Evolutionary conservation across 2,113 vertebrate genomes (phyloP).

Genomic region (Tragelaphus scriptus): DNA sequence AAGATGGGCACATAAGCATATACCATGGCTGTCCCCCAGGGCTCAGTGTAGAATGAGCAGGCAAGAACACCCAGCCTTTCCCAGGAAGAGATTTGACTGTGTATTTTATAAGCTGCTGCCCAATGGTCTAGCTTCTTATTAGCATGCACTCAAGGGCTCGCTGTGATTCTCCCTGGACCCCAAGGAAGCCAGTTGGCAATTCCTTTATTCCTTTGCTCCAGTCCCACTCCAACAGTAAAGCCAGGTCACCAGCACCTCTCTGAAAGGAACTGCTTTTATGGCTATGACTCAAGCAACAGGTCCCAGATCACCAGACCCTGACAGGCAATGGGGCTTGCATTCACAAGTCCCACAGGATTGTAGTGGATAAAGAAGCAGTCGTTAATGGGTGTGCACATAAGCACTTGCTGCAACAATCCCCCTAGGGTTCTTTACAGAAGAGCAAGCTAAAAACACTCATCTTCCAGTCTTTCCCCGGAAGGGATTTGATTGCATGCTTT

Average conservation of each 20-base stretch:
- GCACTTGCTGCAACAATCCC: not conserved
- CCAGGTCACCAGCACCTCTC: not conserved
- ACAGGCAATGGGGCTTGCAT: not conserved
- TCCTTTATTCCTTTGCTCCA: not conserved
- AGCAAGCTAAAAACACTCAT: not conserved
- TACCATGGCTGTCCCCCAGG: not conserved
- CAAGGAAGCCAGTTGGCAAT: not conserved
- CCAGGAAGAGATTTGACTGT: not conserved
- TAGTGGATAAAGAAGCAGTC: not conserved
- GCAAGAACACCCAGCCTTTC: not conserved
- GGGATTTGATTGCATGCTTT: not conserved
- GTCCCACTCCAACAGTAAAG: not conserved
- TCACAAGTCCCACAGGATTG: not conserved
- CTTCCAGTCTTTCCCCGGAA: not conserved
- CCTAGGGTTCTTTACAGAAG: not conserved
- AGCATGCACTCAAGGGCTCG: not conserved
- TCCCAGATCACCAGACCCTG: not conserved
- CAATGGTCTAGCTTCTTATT: not conserved
- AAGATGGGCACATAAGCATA: not conserved
- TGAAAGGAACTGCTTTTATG: not conserved
- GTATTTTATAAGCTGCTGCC: not conserved
- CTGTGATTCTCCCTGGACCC: not conserved
- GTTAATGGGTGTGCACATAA: not conserved
- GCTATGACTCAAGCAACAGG: not conserved
- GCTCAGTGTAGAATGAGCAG: not conserved